These are phyloP conservation scores for Athrips mouffetella DNA, from an alignment of 2,888 invertebrate genomes.

Conservation along the genomic window DNA sequence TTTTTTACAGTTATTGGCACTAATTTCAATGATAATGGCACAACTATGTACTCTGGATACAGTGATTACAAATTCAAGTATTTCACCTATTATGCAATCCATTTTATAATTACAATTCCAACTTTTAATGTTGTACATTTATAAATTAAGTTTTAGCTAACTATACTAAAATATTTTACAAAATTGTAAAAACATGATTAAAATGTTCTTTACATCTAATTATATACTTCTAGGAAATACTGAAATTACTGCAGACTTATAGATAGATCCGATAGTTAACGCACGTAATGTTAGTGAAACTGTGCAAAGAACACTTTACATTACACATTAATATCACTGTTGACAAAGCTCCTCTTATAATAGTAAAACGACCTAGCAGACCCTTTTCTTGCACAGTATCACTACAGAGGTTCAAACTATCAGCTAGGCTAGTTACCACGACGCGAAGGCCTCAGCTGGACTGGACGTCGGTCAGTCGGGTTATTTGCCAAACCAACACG, in stretches of 20 bases:
- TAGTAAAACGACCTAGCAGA: constrained; percentile 43
- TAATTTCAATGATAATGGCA: constrained; percentile 73
- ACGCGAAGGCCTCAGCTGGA: neutral
- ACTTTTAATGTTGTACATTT: constrained; percentile 42
- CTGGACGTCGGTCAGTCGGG: neutral
- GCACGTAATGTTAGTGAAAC: constrained; percentile 61
- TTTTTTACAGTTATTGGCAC: constrained; percentile 79
- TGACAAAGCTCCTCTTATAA: constrained; percentile 57
- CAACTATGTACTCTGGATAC: constrained; percentile 63
- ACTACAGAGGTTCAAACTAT: constrained; percentile 50
- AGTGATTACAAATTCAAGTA: constrained; percentile 36
- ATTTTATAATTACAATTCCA: constrained; percentile 49
- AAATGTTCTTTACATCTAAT: constrained; percentile 61
- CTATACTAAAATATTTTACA: constrained; percentile 68
- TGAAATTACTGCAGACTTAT: constrained; percentile 60
- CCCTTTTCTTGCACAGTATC: constrained; percentile 64
- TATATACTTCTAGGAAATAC: constrained; percentile 69
- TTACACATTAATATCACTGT: constrained; percentile 64
- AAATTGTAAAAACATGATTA: constrained; percentile 65
- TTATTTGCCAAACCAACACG: neutral
- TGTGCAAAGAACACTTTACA: constrained; percentile 61
- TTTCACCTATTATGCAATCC: constrained; percentile 41
- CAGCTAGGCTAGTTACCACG: constrained; percentile 38
- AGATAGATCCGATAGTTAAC: constrained; percentile 47
- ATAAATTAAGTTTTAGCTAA: constrained; percentile 66